These are phyloP conservation scores for Helicoverpa armigera DNA, from an alignment of 1,140 invertebrate genomes.

Conservation along the genomic window DNA sequence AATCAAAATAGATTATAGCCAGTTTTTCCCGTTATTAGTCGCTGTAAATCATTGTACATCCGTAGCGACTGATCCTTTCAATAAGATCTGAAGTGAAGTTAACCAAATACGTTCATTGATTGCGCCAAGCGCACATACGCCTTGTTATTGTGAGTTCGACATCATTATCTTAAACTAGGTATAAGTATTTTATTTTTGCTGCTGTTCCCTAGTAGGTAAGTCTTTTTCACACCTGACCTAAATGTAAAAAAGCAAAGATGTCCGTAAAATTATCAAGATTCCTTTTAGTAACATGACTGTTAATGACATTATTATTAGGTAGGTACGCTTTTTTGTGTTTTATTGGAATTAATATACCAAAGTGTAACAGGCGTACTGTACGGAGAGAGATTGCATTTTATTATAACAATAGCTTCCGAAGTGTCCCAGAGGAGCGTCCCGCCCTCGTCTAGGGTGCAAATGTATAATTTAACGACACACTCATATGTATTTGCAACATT, in stretches of 20 bases:
- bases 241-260: too few relatives aligned
- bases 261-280: too few relatives aligned
- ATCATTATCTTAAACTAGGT: too few relatives aligned
- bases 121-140: not conserved
- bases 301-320: too few relatives aligned
- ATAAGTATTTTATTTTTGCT: too few relatives aligned
- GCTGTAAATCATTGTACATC: slow-evolving; percentile 84
- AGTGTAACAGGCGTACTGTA: slow-evolving; percentile 50
- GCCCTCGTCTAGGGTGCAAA: slow-evolving; percentile 64
- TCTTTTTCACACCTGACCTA: too few relatives aligned
- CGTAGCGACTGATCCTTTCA: slow-evolving; percentile 76
- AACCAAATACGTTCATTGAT: slow-evolving; percentile 60
- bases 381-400: slow-evolving; percentile 82
- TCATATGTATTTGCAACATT: slow-evolving; percentile 61
- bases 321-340: too few relatives aligned
- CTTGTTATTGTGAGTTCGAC: too few relatives aligned
- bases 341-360: too few relatives aligned
- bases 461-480: slow-evolving; percentile 82
- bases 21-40: slow-evolving; percentile 86
- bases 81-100: slow-evolving; percentile 75
- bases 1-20: slow-evolving; percentile 85
- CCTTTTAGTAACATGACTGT: too few relatives aligned
- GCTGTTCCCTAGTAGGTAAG: too few relatives aligned
- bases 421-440: slow-evolving; percentile 56
- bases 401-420: slow-evolving; percentile 81